A percentile compares a stretch with the other conserved stretches of the same genome.
Evolutionary conservation across 1,140 invertebrate species (phyloP).

Genomic region (Lepidotrigona ventralis): DNA sequence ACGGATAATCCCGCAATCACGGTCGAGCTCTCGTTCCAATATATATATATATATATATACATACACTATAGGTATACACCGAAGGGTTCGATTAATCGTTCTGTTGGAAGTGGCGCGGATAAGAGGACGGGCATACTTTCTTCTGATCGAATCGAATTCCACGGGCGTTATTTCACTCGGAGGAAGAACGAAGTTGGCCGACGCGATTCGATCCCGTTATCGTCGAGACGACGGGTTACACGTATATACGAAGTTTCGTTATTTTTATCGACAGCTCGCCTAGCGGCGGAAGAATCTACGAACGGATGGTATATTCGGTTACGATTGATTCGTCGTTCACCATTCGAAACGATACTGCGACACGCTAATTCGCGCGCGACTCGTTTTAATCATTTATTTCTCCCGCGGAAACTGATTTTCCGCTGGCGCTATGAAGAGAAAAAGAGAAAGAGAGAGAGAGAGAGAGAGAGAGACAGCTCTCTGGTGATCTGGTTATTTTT

Average conservation of each 20-base stretch:
- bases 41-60: slow-evolving; percentile 3
- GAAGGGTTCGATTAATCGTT: slow-evolving; percentile 39
- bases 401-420: background rate
- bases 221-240: background rate
- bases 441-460: background rate
- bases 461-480: background rate
- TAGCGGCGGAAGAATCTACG: background rate
- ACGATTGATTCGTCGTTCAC: background rate
- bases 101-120: background rate
- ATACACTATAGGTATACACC: too few species aligned
- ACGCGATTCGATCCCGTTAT: slow-evolving; percentile 4
- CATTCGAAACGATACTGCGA: background rate
- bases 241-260: background rate
- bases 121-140: background rate
- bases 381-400: background rate
- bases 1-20: slow-evolving; percentile 56
- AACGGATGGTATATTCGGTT: background rate
- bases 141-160: background rate
- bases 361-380: background rate
- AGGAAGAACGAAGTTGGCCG: background rate
- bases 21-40: slow-evolving; percentile 30
- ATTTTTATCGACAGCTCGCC: background rate
- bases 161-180: background rate
- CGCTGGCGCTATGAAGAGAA: too few species aligned
- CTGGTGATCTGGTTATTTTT: slow-evolving; percentile 35